Evolutionary conservation across 2,797 vertebrate genomes (phyloP).

Genomic region (Sebastes steindachneri): DNA sequence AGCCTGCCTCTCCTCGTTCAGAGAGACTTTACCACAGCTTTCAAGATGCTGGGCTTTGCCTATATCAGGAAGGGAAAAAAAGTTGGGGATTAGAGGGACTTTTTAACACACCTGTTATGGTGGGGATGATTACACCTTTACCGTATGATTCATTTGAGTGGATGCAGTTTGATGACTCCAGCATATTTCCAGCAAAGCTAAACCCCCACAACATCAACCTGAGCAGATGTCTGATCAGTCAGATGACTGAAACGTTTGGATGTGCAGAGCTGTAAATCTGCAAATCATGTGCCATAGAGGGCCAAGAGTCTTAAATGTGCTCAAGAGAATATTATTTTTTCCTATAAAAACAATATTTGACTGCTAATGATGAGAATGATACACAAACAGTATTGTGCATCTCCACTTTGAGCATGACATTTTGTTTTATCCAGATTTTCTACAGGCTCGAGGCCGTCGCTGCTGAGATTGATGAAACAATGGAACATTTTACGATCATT

Average conservation of each 20-base stretch:
- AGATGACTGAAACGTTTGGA: background rate
- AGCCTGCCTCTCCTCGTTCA: background rate
- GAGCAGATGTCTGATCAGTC: slow-evolving; percentile 1
- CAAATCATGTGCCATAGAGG: background rate
- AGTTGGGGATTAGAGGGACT: slow-evolving; percentile 31
- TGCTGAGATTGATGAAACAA: background rate
- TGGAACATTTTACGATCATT: background rate
- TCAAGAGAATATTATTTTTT: background rate
- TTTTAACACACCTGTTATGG: slow-evolving; percentile 53
- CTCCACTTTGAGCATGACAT: background rate
- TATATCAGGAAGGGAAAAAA: background rate
- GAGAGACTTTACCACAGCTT: background rate
- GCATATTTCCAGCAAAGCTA: slow-evolving; percentile 41
- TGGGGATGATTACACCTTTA: slow-evolving; percentile 58
- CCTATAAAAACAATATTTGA: background rate
- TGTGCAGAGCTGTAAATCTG: slow-evolving; percentile 13
- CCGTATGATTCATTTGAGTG: slow-evolving; percentile 37
- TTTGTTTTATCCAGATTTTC: background rate
- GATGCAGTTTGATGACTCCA: slow-evolving; percentile 48
- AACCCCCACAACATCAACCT: background rate
- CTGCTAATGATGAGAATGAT: background rate
- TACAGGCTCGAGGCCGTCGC: background rate
- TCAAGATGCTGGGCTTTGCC: background rate
- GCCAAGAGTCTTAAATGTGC: background rate
- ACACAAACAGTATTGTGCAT: background rate